These are phyloP conservation scores for Iphiclides podalirius DNA, from an alignment of 2,888 invertebrate genomes.

Conservation along the genomic window DNA sequence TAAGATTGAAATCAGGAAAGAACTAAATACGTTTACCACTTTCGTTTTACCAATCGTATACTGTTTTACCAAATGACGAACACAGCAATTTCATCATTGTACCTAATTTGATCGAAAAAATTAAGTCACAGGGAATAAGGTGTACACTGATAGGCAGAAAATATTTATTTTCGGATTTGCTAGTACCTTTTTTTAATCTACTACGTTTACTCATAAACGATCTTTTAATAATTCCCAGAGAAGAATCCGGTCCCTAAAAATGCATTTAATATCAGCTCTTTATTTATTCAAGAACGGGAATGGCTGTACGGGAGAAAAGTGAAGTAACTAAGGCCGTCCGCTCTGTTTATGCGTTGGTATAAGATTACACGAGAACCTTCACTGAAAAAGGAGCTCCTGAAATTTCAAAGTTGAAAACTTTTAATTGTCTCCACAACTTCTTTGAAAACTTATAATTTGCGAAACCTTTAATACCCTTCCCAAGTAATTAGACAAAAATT, in stretches of 20 bases:
- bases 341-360: conserved; percentile 18
- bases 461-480: conserved; percentile 12
- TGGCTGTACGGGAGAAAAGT: not conserved
- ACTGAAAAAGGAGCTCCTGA: conserved; percentile 13
- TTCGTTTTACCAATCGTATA: too few species aligned
- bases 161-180: too few species aligned
- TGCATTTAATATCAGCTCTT: conserved; percentile 13
- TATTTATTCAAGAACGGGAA: conserved; percentile 17
- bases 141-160: too few species aligned
- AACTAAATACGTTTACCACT: too few species aligned
- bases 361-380: conserved; percentile 18
- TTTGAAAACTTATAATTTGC: conserved; percentile 18
- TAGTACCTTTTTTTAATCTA: too few species aligned
- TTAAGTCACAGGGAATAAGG: too few species aligned
- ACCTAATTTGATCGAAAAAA: too few species aligned
- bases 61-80: too few species aligned
- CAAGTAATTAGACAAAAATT: not conserved
- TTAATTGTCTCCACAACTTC: conserved; percentile 20
- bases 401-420: conserved; percentile 17
- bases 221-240: too few species aligned
- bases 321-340: not conserved
- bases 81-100: too few species aligned
- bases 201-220: too few species aligned
- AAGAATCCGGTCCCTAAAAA: conserved; percentile 4
- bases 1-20: too few species aligned